These are phyloP conservation scores for Drosophila paracracens DNA, from an alignment of 2,888 invertebrate genomes.

Conservation along the genomic window DNA sequence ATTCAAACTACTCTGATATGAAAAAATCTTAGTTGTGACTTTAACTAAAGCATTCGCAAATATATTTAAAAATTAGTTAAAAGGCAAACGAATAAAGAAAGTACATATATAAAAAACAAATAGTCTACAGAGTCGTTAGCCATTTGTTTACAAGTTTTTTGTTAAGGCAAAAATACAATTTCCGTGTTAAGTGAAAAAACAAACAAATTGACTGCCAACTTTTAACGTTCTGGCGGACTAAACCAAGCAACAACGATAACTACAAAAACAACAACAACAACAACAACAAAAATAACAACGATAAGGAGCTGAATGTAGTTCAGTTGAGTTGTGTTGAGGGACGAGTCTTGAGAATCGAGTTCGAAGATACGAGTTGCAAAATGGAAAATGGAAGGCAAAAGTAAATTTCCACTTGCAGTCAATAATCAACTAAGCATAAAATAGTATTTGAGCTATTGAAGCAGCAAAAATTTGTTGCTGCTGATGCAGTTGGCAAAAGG, in stretches of 20 bases:
- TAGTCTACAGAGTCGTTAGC: conserved; percentile 47
- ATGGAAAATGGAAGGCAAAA: conserved; percentile 45
- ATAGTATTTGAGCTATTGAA: conserved; percentile 78
- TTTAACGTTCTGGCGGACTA: conserved; percentile 70
- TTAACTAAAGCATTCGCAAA: background rate
- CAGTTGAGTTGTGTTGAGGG: conserved; percentile 35
- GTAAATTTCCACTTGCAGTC: conserved; percentile 75
- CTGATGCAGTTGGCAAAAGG: conserved; percentile 25
- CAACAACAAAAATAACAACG: conserved; percentile 24
- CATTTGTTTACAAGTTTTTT: conserved; percentile 60
- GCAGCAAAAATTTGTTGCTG: conserved; percentile 72
- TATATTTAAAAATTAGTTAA: conserved; percentile 27
- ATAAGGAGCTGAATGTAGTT: conserved; percentile 31
- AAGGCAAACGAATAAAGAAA: conserved; percentile 17
- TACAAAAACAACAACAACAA: conserved; percentile 18
- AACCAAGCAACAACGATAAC: conserved; percentile 29
- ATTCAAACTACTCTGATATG: background rate
- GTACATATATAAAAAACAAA: conserved; percentile 17
- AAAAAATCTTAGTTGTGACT: background rate
- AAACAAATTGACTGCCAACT: conserved; percentile 74
- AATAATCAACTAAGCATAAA: conserved; percentile 80
- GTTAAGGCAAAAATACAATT: conserved; percentile 65
- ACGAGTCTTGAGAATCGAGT: conserved; percentile 28
- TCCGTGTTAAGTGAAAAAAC: conserved; percentile 74
- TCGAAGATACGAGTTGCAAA: conserved; percentile 11